phyloP scores from a whole-genome alignment of 2,113 vertebrate genomes.

The Origma solitaria region DNA sequence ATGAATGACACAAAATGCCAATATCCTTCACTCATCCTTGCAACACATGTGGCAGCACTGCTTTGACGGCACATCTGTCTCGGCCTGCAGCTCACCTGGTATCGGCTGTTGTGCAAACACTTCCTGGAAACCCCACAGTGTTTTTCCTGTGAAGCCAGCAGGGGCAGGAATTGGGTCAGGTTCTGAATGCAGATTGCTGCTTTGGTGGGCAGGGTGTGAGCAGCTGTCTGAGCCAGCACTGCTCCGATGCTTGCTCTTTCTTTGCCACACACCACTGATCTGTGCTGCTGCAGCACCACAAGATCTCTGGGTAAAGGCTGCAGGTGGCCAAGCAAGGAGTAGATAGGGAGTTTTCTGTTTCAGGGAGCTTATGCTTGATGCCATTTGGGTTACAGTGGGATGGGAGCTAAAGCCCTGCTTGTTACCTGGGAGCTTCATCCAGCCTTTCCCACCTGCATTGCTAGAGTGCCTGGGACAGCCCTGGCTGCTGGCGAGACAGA shows the following conservation, averaged over 20 bases:
- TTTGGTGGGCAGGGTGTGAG: background rate
- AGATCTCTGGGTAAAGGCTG: background rate
- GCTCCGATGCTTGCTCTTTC: rapidly evolving
- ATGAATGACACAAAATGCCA: background rate
- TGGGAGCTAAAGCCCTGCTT: background rate
- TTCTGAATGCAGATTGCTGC: background rate
- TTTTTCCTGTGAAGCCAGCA: background rate
- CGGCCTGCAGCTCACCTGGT: background rate
- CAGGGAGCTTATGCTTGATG: background rate
- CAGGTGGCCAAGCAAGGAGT: rapidly evolving
- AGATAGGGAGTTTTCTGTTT: background rate
- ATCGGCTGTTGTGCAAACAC: background rate
- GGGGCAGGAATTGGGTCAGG: background rate
- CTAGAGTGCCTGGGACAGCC: background rate
- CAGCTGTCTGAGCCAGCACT: rapidly evolving
- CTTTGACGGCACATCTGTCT: background rate
- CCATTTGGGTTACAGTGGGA: background rate
- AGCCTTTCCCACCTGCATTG: background rate
- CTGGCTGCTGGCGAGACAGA: rapidly evolving
- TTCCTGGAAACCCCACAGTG: background rate
- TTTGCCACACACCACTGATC: background rate
- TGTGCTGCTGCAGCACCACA: background rate
- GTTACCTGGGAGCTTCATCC: background rate
- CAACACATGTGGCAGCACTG: background rate
- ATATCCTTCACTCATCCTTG: background rate